Percentiles rank a stretch among this genome's conserved stretches.
Evolutionary conservation across 2,888 invertebrate species (phyloP).

Genomic region (Cynaeus angustus): DNA sequence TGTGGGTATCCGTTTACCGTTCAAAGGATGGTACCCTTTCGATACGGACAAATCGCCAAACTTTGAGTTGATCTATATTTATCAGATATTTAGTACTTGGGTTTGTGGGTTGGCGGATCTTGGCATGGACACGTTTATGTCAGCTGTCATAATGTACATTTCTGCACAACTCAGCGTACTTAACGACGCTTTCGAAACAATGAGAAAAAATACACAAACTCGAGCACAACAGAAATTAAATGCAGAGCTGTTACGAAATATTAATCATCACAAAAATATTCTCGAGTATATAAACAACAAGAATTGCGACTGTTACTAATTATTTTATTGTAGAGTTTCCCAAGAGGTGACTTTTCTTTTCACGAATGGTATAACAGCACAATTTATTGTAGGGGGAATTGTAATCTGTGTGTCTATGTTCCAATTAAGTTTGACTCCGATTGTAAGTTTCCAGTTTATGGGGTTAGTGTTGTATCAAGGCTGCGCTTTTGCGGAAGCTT

Average conservation of each 20-base stretch:
- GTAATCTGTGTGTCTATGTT: too few relatives aligned
- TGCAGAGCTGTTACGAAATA: conserved; percentile 25
- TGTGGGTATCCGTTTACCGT: not conserved
- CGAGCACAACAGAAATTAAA: not conserved
- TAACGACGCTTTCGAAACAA: conserved; percentile 64
- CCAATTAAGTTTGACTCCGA: too few relatives aligned
- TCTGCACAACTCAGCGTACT: conserved; percentile 71
- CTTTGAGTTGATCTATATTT: conserved; percentile 71
- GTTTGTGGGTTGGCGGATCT: conserved; percentile 73
- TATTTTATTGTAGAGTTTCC: too few relatives aligned
- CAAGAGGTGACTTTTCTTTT: too few relatives aligned
- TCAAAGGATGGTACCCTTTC: conserved; percentile 72
- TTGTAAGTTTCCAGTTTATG: too few relatives aligned
- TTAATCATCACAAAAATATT: conserved; percentile 53
- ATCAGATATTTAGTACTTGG: conserved; percentile 72
- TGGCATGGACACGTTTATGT: conserved; percentile 67
- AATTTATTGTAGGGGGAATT: too few relatives aligned
- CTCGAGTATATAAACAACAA: conserved; percentile 42
- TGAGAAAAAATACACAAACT: not conserved
- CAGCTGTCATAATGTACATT: conserved; percentile 53
- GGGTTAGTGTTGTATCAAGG: too few relatives aligned
- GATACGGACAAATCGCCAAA: conserved; percentile 69
- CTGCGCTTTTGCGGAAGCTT: too few relatives aligned
- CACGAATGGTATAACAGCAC: too few relatives aligned
- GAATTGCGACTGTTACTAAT: not conserved